These are phyloP conservation scores for Phylloscopus whistleri DNA, from an alignment of 2,113 vertebrate species.

Conservation along the genomic window DNA sequence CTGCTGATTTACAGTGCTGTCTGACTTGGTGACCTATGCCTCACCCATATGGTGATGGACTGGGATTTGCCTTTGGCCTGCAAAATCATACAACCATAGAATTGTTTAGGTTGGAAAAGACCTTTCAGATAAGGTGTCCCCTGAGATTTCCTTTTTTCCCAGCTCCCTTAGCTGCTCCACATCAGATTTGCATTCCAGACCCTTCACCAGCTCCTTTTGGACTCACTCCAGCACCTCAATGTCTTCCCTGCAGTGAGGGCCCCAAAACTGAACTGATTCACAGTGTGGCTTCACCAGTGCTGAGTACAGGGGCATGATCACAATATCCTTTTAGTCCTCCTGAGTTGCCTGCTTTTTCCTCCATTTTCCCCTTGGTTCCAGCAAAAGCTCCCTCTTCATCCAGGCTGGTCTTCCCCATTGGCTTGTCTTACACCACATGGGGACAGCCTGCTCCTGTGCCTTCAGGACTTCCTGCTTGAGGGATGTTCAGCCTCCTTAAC, in stretches of 20 bases:
- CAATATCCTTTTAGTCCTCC: neutral
- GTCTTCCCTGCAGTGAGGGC: neutral
- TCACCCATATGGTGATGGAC: rapidly evolving
- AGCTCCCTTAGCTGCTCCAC: neutral
- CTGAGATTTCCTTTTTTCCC: neutral
- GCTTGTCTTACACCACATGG: neutral
- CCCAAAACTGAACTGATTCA: neutral
- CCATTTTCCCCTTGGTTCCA: neutral
- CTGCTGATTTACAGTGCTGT: neutral
- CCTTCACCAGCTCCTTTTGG: neutral
- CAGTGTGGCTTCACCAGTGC: neutral
- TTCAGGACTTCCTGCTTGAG: neutral
- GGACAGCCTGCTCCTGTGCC: rapidly evolving
- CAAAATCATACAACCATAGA: neutral
- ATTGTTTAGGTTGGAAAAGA: neutral
- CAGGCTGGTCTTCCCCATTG: neutral
- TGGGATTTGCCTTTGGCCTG: neutral
- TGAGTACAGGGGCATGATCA: neutral
- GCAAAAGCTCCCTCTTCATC: neutral
- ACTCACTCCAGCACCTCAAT: neutral
- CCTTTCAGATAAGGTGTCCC: neutral
- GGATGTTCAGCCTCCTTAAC: neutral
- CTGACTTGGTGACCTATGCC: neutral
- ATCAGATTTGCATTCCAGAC: neutral
- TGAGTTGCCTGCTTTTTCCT: neutral